Evolutionary conservation across 2,888 invertebrate genomes (phyloP).

Genomic region (Tiphia femorata): DNA sequence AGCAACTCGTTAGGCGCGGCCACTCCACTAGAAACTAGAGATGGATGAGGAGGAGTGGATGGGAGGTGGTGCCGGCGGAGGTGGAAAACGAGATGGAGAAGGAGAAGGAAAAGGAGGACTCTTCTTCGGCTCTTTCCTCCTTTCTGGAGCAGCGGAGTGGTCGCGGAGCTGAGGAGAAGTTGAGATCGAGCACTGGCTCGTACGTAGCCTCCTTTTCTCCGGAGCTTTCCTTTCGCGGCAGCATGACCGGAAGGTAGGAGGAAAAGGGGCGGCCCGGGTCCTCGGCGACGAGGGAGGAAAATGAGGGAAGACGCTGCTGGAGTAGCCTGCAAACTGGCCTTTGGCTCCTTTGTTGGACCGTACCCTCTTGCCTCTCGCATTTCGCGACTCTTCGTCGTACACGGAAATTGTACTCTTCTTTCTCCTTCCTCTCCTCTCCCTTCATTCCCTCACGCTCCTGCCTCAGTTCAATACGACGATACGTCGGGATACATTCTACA

Average conservation of each 20-base stretch:
- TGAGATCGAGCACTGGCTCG: too few species aligned
- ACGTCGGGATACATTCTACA: too few species aligned
- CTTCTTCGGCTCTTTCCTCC: constrained; percentile 34
- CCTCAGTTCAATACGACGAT: too few species aligned
- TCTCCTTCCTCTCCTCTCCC: too few species aligned
- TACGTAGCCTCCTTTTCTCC: constrained; percentile 11
- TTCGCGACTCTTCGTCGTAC: too few species aligned
- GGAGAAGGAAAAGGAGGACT: constrained; percentile 29
- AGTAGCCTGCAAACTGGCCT: neutral
- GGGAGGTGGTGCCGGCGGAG: too few species aligned
- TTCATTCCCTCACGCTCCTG: too few species aligned
- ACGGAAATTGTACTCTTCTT: too few species aligned
- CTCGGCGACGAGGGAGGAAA: neutral
- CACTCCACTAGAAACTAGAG: constrained; percentile 40
- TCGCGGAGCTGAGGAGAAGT: constrained; percentile 21
- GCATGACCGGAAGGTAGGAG: constrained; percentile 1
- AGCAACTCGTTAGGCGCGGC: constrained; percentile 43
- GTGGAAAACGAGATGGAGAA: too few species aligned
- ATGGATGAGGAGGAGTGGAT: too few species aligned
- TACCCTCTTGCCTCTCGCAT: too few species aligned
- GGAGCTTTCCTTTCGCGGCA: neutral
- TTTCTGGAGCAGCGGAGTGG: constrained; percentile 14
- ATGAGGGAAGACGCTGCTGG: neutral
- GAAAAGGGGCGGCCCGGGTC: neutral
- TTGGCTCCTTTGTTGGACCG: too few species aligned